Base-by-base conservation (phyloP, 2,888 invertebrate genomes). In the Eupithecia exiguata region DNA sequence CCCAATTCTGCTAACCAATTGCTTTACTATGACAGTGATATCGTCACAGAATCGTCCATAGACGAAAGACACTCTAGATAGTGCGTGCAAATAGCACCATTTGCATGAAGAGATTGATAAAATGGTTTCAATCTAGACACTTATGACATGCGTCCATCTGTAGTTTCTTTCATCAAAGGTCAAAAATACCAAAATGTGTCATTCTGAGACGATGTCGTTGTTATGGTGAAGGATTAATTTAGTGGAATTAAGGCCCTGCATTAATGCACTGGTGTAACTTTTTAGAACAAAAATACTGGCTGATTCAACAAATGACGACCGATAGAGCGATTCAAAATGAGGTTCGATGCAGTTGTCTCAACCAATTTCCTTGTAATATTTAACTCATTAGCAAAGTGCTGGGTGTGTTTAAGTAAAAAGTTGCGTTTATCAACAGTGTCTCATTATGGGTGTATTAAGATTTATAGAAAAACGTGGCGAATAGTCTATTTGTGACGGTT, bases 391-490 rank as follows among this genome's bases (percentile, higher is more conserved):
- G 74, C 68, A 78, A 63, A 61, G 76, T 79, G 76, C 74, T 73
- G 36, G 71, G 81, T 80, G 81, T 77, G 61, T 71, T 70, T 53
- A 74, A 63, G 67, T 43, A 69, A 77, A 65, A 70, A 21, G 65
- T 73, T 74, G 74, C 71, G 74, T 49, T 36, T 66, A 68, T 63
- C 43, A 69, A 69, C 69, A 49, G 66, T 71, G 73, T 70, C 36
- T 30, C 25, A 35, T 63, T 63, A 53, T 10, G 49, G 49, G 49
- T 76, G 65, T 61, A 35, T 30, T 66, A 70, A 65, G 68, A 70
- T 58, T 70, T 12, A n/a, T 9, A 61, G 70, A 75, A 71, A 78
- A 77, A 67, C 70, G 58, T 74, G 74, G 74, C 70, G 70, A 70
- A 66, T 10, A 14, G 7, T 35, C 46, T 35, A 43, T 30, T 9